Conservation (phyloP, 2,113 vertebrate genomes). For the Oryzias woworae region DNA sequence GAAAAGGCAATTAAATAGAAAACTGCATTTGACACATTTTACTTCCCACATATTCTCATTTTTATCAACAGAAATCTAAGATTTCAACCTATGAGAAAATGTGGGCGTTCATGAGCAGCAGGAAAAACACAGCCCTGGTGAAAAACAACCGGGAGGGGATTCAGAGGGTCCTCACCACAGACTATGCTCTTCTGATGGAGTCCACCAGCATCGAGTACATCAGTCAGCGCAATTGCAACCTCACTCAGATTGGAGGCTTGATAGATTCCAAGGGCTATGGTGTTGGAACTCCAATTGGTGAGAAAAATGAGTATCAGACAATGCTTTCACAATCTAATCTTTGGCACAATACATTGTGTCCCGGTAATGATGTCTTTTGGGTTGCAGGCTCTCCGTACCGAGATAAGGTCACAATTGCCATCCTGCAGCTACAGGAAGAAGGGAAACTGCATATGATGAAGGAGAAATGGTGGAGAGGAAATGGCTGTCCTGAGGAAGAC, state of each 20-base stretch:
- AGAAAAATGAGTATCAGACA: slow-evolving; percentile 43
- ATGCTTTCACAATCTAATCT: background rate
- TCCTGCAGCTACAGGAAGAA: slow-evolving; percentile 96
- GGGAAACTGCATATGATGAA: slow-evolving; percentile 99
- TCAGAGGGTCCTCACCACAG: slow-evolving; percentile 91
- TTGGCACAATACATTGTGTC: background rate
- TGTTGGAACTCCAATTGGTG: slow-evolving; percentile 96
- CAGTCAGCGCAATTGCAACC: slow-evolving; percentile 97
- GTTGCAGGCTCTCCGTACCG: slow-evolving; percentile 90
- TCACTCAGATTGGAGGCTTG: slow-evolving; percentile 96
- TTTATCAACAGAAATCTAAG: slow-evolving; percentile 89
- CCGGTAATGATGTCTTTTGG: slow-evolving; percentile 1
- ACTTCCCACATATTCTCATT: slow-evolving; percentile 14
- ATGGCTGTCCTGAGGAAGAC: slow-evolving; percentile 95
- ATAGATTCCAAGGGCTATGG: slow-evolving; percentile 98
- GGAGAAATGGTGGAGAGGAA: slow-evolving; percentile 98
- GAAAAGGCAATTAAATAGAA: too few relatives aligned
- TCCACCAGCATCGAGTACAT: slow-evolving; percentile 98
- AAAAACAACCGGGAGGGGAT: slow-evolving; percentile 95
- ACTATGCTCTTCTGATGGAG: slow-evolving; percentile 97
- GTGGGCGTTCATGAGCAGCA: slow-evolving; percentile 99
- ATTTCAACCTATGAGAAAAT: slow-evolving; percentile 99
- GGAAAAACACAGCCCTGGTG: slow-evolving; percentile 92
- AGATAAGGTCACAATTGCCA: slow-evolving; percentile 96
- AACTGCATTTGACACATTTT: background rate